These are phyloP conservation scores for Darevskia nairensis DNA, from an alignment of 2,797 vertebrate genomes.

Conservation along the genomic window DNA sequence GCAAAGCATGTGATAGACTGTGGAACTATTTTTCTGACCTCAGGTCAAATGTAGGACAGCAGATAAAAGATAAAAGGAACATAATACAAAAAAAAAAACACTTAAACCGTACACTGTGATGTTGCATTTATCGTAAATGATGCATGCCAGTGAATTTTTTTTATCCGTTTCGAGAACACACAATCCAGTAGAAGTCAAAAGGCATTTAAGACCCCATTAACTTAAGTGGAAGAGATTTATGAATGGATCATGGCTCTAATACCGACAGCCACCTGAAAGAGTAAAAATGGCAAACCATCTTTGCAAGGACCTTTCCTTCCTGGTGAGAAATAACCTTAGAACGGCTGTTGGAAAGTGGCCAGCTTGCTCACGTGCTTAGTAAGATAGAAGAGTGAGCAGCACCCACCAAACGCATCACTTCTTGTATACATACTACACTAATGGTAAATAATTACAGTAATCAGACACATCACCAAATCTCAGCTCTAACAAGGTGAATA, in stretches of 20 bases:
- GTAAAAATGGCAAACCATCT: not conserved
- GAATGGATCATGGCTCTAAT: not conserved
- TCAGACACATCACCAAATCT: not conserved
- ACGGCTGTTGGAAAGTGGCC: not conserved
- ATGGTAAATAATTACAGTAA: not conserved
- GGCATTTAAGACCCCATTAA: not conserved
- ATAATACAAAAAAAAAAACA: no score
- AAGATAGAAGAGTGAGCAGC: not conserved
- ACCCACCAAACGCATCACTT: not conserved
- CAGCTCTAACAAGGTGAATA: not conserved
- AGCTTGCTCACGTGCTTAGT: not conserved
- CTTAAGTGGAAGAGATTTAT: not conserved
- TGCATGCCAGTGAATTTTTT: not conserved
- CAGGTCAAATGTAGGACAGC: not conserved
- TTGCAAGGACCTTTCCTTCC: not conserved
- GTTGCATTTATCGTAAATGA: not conserved
- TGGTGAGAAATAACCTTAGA: not conserved
- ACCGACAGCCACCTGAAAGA: slow-evolving; percentile 2
- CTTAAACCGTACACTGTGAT: not conserved
- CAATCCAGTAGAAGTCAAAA: not conserved
- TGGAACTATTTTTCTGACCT: not conserved
- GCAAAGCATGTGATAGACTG: not conserved
- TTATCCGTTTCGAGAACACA: not conserved
- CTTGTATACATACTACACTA: not conserved
- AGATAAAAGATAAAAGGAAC: not conserved